Evolutionary conservation across 92 coral and sea anemone genomes (phyloP).

Genomic region (Epizoanthus fatuus): DNA sequence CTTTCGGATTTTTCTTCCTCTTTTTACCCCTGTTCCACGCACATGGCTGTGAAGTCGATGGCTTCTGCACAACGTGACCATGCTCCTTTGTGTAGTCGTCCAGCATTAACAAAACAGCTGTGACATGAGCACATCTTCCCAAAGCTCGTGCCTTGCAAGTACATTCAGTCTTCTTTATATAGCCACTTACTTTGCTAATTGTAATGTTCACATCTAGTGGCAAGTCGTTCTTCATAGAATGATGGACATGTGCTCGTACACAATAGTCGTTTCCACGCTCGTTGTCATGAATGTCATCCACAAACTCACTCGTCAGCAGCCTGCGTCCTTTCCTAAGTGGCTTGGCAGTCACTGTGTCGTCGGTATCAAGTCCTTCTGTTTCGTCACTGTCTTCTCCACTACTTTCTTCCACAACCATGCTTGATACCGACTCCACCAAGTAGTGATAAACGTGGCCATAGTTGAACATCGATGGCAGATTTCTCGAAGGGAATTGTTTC

Average conservation of each 20-base stretch:
- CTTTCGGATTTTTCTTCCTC: conserved; percentile 22
- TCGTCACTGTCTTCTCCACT: conserved; percentile 15
- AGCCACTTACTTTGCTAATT: not conserved
- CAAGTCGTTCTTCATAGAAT: conserved; percentile 36
- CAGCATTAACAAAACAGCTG: conserved; percentile 4
- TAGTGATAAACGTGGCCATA: conserved; percentile 26
- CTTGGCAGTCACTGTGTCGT: conserved; percentile 16
- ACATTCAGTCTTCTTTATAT: not conserved
- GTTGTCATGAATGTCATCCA: conserved; percentile 22
- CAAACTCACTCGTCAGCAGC: not conserved
- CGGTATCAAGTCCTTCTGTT: not conserved
- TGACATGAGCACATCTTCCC: conserved; percentile 12
- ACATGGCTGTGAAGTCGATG: conserved; percentile 8
- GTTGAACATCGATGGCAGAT: conserved; percentile 26
- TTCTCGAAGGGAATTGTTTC: conserved; percentile 36
- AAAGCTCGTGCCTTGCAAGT: not conserved
- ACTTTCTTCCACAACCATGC: not conserved
- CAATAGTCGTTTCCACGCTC: not conserved
- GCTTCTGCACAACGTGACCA: not conserved
- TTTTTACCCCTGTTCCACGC: conserved; percentile 26
- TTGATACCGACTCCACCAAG: conserved; percentile 11
- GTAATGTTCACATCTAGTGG: conserved; percentile 2
- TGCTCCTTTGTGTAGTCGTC: not conserved
- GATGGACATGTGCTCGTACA: conserved; percentile 33
- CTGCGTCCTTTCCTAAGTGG: conserved; percentile 6